A percentile compares a stretch with the other conserved stretches of the same genome.
Conservation (phyloP, 2,888 invertebrate genomes). For the Ornithoptera alexandrae region DNA sequence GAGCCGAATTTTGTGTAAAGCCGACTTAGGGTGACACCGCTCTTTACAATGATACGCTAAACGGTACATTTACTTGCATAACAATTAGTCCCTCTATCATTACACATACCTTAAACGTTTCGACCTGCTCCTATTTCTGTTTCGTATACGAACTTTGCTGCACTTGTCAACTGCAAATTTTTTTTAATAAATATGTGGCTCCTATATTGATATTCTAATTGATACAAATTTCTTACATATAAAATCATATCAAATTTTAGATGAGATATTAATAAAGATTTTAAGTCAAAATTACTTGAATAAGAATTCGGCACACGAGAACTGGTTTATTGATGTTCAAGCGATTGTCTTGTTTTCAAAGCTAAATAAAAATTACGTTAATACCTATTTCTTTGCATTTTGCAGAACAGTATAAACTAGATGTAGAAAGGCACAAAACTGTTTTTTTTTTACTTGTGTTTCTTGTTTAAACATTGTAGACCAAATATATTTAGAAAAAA, state of each 20-base stretch:
- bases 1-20: slow-evolving; percentile 62
- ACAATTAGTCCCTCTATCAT: slow-evolving; percentile 35
- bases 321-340: no score
- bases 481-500: no score
- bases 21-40: slow-evolving; percentile 58
- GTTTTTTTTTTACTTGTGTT: no score
- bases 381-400: no score
- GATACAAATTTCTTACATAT: not conserved
- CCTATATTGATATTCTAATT: not conserved
- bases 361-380: no score
- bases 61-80: slow-evolving; percentile 37
- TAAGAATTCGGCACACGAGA: no score
- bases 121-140: slow-evolving; percentile 14
- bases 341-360: no score
- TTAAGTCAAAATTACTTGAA: no score
- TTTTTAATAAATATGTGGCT: not conserved
- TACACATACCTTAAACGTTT: slow-evolving; percentile 30
- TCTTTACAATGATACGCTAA: slow-evolving; percentile 45
- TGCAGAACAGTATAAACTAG: no score
- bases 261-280: no score
- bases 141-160: slow-evolving; percentile 17
- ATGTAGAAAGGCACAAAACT: no score
- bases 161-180: slow-evolving; percentile 15
- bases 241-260: not conserved
- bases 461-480: no score